These are phyloP conservation scores for Galemys pyrenaicus DNA, from an alignment of 2,113 vertebrate species.

Conservation along the genomic window DNA sequence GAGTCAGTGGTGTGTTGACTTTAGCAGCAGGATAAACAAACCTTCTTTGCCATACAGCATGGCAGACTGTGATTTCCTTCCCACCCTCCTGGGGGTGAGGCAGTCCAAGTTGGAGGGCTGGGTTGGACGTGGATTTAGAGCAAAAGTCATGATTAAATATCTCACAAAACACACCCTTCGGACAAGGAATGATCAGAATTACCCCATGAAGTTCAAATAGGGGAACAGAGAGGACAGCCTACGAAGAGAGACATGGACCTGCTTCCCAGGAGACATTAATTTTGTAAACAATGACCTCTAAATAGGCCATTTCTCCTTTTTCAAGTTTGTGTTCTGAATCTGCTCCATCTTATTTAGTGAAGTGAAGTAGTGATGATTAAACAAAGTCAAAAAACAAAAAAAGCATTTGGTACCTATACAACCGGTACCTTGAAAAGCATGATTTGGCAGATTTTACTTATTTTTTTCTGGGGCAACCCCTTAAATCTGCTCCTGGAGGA, in stretches of 20 bases:
- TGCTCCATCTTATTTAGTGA: background rate
- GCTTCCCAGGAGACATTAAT: background rate
- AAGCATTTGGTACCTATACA: background rate
- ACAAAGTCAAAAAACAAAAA: background rate
- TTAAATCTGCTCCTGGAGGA: background rate
- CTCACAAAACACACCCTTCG: background rate
- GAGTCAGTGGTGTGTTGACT: conserved; percentile 69
- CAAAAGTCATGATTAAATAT: background rate
- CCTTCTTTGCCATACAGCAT: conserved; percentile 71
- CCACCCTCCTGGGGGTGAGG: background rate
- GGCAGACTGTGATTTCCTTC: conserved; percentile 59
- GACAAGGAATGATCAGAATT: background rate
- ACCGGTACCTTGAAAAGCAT: background rate
- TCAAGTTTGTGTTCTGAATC: background rate
- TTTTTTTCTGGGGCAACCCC: background rate
- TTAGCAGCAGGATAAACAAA: conserved; percentile 61
- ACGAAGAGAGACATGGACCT: background rate
- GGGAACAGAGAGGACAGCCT: background rate
- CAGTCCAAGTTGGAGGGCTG: background rate
- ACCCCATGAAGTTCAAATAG: background rate
- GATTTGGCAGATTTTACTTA: background rate
- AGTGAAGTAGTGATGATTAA: background rate
- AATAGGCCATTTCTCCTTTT: background rate
- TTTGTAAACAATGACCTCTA: background rate
- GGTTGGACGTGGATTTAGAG: background rate